A percentile compares a stretch with the other conserved stretches of the same genome.
These are phyloP conservation scores for Rhizomys pruinosus DNA, from an alignment of 2,113 vertebrate genomes.

Conservation along the genomic window DNA sequence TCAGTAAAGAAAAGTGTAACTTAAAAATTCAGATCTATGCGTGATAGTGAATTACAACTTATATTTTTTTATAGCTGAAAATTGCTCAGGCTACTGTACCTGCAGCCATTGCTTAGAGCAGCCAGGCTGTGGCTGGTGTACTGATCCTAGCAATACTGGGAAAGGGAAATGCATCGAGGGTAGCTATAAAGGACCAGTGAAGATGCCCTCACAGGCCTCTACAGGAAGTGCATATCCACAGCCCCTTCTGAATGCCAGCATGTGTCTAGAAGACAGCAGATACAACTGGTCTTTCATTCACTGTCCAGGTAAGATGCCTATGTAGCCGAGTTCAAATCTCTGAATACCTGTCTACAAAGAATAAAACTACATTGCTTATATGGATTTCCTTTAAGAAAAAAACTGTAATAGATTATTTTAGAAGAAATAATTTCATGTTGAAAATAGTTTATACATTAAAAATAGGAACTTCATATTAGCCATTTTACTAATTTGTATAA, in stretches of 20 bases:
- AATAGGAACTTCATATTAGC: constrained; percentile 2
- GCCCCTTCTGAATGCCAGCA: constrained; percentile 92
- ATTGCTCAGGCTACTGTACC: constrained; percentile 97
- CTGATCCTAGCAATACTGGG: constrained; percentile 95
- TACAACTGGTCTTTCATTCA: constrained; percentile 99
- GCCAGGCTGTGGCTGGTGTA: constrained; percentile 98
- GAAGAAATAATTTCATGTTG: too few species aligned
- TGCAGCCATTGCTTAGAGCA: constrained; percentile 96
- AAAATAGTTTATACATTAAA: too few species aligned
- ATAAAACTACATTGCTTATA: neutral
- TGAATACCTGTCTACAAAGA: constrained; percentile 8
- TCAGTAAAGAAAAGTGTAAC: constrained; percentile 46
- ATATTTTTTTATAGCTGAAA: constrained; percentile 89
- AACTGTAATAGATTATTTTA: neutral
- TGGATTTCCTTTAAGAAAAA: constrained; percentile 31
- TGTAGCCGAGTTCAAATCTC: neutral
- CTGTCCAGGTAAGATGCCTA: constrained; percentile 91
- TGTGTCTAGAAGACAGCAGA: constrained; percentile 90
- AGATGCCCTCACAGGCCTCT: constrained; percentile 83
- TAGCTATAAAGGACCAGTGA: constrained; percentile 93
- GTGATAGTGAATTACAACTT: constrained; percentile 29
- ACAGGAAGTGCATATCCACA: constrained; percentile 85
- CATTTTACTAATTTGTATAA: neutral
- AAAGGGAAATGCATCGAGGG: constrained; percentile 96
- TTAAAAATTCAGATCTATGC: constrained; percentile 13